Base-by-base conservation (phyloP, 1,140 invertebrate genomes). In the Drosophila mayri region DNA sequence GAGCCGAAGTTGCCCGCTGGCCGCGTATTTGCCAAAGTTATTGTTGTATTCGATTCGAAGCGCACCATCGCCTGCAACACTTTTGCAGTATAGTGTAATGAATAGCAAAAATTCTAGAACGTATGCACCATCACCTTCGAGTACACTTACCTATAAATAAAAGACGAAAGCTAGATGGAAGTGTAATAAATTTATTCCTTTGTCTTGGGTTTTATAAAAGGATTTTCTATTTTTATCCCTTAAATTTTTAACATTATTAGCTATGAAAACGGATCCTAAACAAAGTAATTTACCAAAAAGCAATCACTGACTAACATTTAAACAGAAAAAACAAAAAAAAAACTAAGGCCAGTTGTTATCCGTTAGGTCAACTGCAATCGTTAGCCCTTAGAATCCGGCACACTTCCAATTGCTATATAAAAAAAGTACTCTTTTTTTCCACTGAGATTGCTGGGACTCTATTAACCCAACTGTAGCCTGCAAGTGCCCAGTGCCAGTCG, bases 21-120 rank as follows among this genome's bases (percentile, higher is more conserved):
- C 57, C 30, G 50, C 38, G 49, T 86, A 88, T 87, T 87, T 87
- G 72, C 76, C 82, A 67, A 87, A 87, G 80, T 79, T 80, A 88
- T 87, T 88, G 83, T 84, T 88, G 64, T 58, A 67, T 62, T 80
- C 73, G 72, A 66, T 84, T 41, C 62, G 63, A 18, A 38, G 52
- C 57, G 16, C 44, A 65, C 44, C 25, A 47, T 25, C 12, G 60
- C 12, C 32, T 12, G 22, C 32, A 37, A 25, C 64, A 49, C 44
- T 65, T 38, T 64, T 38, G 20, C 35, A n/a, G 22, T 22, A 16
- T 18, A 14, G 57, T 28, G 22, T 41, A 62, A 43, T 22, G 38
- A 20, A 18, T 43, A 35, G 30, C 25, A 30, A 35, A 64, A 61
- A 8, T 30, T 11, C 2, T 38, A 4, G 16, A 30, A 12, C 14